phyloP scores from a whole-genome alignment of 37 sponge, comb jelly and placozoan species.

The Cladorhizidae sp. region DNA sequence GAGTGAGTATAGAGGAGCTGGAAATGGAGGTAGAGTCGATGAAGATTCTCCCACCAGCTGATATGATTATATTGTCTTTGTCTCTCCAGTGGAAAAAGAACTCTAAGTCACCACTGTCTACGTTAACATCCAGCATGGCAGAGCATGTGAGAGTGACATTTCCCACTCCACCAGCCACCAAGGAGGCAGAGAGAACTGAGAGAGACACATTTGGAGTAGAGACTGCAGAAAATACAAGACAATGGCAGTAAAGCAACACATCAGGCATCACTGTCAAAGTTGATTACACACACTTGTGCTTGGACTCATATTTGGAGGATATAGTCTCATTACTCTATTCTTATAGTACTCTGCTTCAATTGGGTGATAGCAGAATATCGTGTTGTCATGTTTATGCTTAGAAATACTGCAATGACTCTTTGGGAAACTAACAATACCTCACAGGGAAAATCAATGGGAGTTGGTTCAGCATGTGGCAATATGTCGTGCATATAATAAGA shows the following conservation, averaged over 20 bases:
- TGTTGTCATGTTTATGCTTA: no score
- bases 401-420: no score
- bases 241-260: background rate
- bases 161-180: background rate
- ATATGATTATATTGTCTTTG: background rate
- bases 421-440: no score
- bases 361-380: no score
- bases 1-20: slow-evolving; percentile 9
- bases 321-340: no score
- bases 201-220: slow-evolving; percentile 9
- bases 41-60: background rate
- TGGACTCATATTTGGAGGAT: no score
- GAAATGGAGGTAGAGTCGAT: background rate
- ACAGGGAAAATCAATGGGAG: no score
- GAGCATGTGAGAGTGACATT: slow-evolving; percentile 15
- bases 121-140: slow-evolving; percentile 1
- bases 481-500: no score
- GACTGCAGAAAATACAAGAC: background rate
- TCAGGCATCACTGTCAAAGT: no score
- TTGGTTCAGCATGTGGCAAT: no score
- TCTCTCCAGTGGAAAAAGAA: background rate
- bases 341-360: no score
- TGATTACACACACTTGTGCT: no score
- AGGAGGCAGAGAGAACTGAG: background rate
- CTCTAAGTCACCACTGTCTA: background rate